phyloP scores from a whole-genome alignment of 2,113 vertebrate genomes.

The Fregetta grallaria region DNA sequence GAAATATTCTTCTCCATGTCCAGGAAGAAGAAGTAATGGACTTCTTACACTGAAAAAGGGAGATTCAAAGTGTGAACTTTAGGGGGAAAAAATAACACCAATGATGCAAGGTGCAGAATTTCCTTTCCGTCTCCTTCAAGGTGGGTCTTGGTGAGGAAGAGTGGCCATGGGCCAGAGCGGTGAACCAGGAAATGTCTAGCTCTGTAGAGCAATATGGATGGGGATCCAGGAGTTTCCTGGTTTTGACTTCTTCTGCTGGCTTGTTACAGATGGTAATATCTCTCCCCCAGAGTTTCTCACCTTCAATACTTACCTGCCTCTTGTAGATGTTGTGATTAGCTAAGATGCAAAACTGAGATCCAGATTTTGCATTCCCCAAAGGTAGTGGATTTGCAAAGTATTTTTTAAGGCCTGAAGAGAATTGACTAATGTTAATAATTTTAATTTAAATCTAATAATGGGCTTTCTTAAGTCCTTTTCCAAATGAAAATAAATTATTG shows the following conservation, averaged over 20 bases:
- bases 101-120: neutral
- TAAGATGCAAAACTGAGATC: neutral
- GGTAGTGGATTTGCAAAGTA: neutral
- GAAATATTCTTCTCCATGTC: neutral
- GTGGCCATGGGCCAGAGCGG: fast-evolving
- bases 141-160: neutral
- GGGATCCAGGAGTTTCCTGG: neutral
- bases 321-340: neutral
- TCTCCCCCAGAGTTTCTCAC: neutral
- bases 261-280: neutral
- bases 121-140: neutral
- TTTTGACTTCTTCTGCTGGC: neutral
- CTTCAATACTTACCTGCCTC: neutral
- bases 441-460: neutral
- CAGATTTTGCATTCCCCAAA: neutral
- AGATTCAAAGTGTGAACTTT: neutral
- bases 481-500: neutral
- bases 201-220: neutral
- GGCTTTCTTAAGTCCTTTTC: neutral
- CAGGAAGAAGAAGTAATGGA: neutral
- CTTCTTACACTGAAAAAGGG: neutral
- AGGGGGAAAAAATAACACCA: neutral
- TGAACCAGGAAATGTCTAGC: neutral
- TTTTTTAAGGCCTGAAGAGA: neutral
- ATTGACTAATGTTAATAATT: neutral